phyloP scores from a whole-genome alignment of 2,888 invertebrate species.

The Lithodes maja region DNA sequence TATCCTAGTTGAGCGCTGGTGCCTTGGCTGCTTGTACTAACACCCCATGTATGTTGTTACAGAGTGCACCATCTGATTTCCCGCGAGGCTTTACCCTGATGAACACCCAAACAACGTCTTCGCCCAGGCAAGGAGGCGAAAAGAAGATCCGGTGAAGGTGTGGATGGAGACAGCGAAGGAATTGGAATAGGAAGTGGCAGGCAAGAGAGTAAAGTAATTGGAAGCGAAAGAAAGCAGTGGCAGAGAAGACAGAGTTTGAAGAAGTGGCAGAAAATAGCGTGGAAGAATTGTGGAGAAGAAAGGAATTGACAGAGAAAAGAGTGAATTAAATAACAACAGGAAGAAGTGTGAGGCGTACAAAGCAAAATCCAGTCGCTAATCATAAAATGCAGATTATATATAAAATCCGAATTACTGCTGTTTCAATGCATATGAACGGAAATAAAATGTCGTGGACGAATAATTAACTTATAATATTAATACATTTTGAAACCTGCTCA shows the following conservation, averaged over 20 bases:
- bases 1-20: neutral
- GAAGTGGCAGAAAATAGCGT: neutral
- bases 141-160: too few species aligned
- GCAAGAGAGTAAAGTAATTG: neutral
- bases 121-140: neutral
- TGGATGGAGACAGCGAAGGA: neutral
- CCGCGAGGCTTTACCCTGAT: constrained; percentile 42
- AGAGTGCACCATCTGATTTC: constrained; percentile 49
- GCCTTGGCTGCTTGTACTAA: constrained; percentile 24
- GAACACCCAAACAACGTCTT: constrained; percentile 16
- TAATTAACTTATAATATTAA: too few species aligned
- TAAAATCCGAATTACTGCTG: too few species aligned
- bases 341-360: neutral
- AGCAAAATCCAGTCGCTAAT: neutral
- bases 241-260: neutral
- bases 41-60: constrained; percentile 42
- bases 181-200: neutral
- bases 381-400: too few species aligned
- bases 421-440: too few species aligned
- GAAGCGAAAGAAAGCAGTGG: neutral
- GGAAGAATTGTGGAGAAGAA: neutral
- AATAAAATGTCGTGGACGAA: too few species aligned
- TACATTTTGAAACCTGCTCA: too few species aligned
- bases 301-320: neutral
- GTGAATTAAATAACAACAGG: neutral